Percentiles rank a stretch among this genome's conserved stretches.
phyloP scores from a whole-genome alignment of 92 coral and sea anemone species.

The Parazoanthus darwini region DNA sequence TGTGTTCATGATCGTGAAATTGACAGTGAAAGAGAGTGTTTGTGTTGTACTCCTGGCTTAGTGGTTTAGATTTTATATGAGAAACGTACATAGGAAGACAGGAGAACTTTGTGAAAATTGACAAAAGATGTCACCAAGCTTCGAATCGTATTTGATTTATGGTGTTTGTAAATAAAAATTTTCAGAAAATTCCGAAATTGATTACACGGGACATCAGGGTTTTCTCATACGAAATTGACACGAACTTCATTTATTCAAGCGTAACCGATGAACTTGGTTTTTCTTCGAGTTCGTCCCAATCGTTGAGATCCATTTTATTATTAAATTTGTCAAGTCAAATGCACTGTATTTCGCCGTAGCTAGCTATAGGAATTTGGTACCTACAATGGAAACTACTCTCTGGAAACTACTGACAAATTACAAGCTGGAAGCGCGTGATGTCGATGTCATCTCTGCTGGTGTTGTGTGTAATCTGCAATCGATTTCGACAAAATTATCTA shows the following conservation, averaged over 20 bases:
- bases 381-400: neutral
- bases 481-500: neutral
- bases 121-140: neutral
- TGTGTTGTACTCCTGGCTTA: neutral
- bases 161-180: neutral
- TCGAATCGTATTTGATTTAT: neutral
- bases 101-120: neutral
- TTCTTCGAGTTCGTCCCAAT: neutral
- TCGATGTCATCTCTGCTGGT: neutral
- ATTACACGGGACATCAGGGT: neutral
- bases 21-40: neutral
- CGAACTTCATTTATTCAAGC: neutral
- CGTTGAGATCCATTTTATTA: neutral
- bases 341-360: neutral
- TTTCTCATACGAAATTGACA: neutral
- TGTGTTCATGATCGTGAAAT: slow-evolving; percentile 6
- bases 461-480: slow-evolving; percentile 11
- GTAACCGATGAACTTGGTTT: neutral
- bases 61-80: neutral
- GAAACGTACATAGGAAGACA: neutral
- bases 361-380: neutral
- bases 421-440: neutral
- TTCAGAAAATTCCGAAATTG: slow-evolving; percentile 16
- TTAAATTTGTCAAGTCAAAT: neutral
- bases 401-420: too few species aligned